Percentiles rank a stretch among this genome's conserved stretches.
Evolutionary conservation across 1,140 invertebrate species (phyloP).

Genomic region (Oedothorax gibbosus): DNA sequence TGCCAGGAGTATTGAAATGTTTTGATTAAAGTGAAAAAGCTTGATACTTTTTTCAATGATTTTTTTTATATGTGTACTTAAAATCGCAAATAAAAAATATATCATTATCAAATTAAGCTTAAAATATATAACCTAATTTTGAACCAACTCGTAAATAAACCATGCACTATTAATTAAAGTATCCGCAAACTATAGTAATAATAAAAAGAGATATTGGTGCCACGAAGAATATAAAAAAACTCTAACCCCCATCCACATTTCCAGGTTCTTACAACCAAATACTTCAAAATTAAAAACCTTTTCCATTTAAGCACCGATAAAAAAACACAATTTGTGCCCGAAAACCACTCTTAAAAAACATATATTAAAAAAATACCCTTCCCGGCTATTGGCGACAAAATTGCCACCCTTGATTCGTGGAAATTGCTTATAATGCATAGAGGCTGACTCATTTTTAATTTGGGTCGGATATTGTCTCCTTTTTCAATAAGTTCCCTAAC

Average conservation of each 20-base stretch:
- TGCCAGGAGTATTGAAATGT: too few relatives aligned
- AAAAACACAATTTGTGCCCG: not conserved
- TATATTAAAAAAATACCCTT: not conserved
- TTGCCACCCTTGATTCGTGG: not conserved
- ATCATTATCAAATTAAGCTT: too few relatives aligned
- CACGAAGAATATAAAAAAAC: not conserved
- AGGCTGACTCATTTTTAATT: conserved; percentile 29
- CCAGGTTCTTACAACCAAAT: not conserved
- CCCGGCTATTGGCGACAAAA: conserved; percentile 18
- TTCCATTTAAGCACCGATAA: not conserved
- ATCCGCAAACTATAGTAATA: not conserved
- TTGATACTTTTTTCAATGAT: too few relatives aligned
- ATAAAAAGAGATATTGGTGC: conserved; percentile 8
- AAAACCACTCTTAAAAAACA: not conserved
- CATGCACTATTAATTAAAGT: not conserved
- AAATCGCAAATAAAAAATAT: too few relatives aligned
- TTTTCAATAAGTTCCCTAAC: conserved; percentile 23
- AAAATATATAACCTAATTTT: too few relatives aligned
- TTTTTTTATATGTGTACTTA: too few relatives aligned
- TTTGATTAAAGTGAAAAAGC: too few relatives aligned
- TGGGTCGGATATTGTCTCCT: not conserved
- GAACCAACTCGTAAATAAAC: too few relatives aligned
- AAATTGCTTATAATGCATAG: conserved; percentile 36
- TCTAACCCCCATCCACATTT: not conserved
- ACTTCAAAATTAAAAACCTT: conserved; percentile 13